phyloP scores from a whole-genome alignment of 2,888 invertebrate genomes.

The Gastrophysa polygoni region DNA sequence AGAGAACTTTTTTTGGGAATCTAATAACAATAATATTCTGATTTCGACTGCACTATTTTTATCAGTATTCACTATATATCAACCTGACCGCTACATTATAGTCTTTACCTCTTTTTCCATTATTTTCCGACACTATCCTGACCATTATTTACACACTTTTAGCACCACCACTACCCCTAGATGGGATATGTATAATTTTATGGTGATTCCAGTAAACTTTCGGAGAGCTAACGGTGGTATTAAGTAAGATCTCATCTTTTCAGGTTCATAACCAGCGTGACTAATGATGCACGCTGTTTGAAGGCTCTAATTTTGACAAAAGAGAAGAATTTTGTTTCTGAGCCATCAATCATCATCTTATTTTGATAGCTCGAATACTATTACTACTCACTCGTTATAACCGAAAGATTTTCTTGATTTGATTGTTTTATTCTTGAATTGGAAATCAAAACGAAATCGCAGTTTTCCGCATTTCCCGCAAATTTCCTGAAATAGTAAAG shows the following conservation, averaged over 20 bases:
- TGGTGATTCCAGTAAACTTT: not conserved
- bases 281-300: not conserved
- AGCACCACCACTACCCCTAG: too few species aligned
- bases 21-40: too few species aligned
- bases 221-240: not conserved
- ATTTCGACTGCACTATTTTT: slow-evolving; percentile 9
- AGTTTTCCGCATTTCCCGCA: too few species aligned
- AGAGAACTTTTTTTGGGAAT: too few species aligned
- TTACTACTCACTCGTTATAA: too few species aligned
- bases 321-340: not conserved
- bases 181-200: not conserved
- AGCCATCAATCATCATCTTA: not conserved
- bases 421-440: too few species aligned
- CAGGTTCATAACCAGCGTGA: not conserved
- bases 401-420: too few species aligned
- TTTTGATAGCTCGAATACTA: not conserved
- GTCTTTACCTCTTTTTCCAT: slow-evolving; percentile 19
- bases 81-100: slow-evolving; percentile 21
- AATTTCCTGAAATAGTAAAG: too few species aligned
- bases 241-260: not conserved
- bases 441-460: too few species aligned
- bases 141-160: slow-evolving; percentile 14
- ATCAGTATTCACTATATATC: slow-evolving; percentile 28
- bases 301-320: not conserved
- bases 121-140: slow-evolving; percentile 10